Percentiles rank a stretch among this genome's conserved stretches.
phyloP scores from a whole-genome alignment of 2,113 vertebrate genomes.

The Aspiorhynchus laticeps region DNA sequence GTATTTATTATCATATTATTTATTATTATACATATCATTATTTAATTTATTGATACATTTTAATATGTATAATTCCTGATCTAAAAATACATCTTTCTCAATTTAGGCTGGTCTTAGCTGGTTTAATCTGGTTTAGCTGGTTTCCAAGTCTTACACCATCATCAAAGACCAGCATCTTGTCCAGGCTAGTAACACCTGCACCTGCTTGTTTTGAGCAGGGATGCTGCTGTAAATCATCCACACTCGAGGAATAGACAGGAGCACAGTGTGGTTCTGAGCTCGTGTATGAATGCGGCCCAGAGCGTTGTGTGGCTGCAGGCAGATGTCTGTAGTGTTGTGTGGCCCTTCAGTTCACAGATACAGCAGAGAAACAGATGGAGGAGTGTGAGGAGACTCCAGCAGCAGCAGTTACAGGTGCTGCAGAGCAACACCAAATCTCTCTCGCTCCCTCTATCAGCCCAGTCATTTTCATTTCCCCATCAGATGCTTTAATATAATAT shows the following conservation, averaged over 20 bases:
- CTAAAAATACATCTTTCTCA: too few relatives aligned
- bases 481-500: neutral
- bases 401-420: neutral
- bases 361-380: neutral
- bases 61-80: too few relatives aligned
- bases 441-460: neutral
- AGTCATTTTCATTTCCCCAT: neutral
- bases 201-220: neutral
- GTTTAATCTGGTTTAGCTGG: too few relatives aligned
- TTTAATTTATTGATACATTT: too few relatives aligned
- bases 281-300: neutral
- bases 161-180: neutral
- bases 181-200: neutral
- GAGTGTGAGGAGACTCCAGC: neutral
- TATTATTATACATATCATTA: too few relatives aligned
- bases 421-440: neutral
- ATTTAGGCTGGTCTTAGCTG: too few relatives aligned
- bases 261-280: neutral
- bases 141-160: neutral
- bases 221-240: neutral
- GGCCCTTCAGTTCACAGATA: neutral
- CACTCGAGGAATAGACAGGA: neutral
- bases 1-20: too few relatives aligned
- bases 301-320: neutral
- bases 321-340: neutral